Conservation (phyloP, 2,888 invertebrate species). For the Leucophenga montana region DNA sequence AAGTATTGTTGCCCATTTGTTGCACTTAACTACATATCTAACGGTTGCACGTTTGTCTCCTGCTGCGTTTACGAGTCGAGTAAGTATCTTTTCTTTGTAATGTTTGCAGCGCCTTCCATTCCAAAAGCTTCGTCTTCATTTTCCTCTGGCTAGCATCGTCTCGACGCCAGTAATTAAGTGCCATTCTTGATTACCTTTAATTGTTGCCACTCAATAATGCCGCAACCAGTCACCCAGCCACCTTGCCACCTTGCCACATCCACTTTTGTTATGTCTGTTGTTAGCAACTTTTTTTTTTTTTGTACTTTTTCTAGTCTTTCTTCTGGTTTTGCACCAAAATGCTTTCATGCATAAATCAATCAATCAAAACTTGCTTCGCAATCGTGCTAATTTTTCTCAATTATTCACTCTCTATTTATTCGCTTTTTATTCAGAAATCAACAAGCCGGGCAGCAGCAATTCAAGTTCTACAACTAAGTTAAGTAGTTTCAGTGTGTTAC, state of each 20-base stretch:
- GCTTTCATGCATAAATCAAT: conserved; percentile 4
- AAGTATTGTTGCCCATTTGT: conserved; percentile 18
- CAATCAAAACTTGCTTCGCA: conserved; percentile 4
- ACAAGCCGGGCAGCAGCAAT: too few relatives aligned
- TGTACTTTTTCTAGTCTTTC: too few relatives aligned
- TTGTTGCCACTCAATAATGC: conserved; percentile 13
- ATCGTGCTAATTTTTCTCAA: background rate
- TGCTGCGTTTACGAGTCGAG: background rate
- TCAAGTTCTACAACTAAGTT: too few relatives aligned
- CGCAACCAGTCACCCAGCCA: background rate
- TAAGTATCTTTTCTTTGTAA: background rate
- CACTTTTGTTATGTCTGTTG: background rate
- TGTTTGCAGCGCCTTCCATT: background rate
- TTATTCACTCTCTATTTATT: too few relatives aligned
- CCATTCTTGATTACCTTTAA: conserved; percentile 17
- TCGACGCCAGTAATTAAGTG: conserved; percentile 3
- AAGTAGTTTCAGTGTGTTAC: too few relatives aligned
- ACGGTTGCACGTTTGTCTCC: conserved; percentile 18
- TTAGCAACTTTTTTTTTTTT: background rate
- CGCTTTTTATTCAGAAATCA: too few relatives aligned
- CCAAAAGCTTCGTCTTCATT: background rate
- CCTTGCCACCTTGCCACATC: background rate
- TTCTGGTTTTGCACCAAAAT: background rate
- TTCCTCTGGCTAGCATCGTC: too few relatives aligned
- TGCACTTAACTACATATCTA: conserved; percentile 19